Percentiles rank a stretch among this genome's conserved stretches.
Evolutionary conservation across 1,140 invertebrate genomes (phyloP).

Genomic region (Bombus pascuorum): DNA sequence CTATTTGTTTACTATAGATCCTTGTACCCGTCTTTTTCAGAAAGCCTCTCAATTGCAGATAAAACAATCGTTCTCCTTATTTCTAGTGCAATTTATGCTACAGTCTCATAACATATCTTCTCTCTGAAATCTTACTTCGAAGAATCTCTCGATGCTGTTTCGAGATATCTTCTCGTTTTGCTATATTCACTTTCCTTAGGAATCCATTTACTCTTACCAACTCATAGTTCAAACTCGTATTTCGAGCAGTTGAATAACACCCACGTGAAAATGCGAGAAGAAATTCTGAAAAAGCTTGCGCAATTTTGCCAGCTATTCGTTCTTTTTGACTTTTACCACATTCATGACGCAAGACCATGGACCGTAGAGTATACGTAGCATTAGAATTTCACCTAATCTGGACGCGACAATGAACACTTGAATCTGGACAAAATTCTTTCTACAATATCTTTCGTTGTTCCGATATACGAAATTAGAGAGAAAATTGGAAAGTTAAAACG

Average conservation of each 20-base stretch:
- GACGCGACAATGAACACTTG: neutral
- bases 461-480: neutral
- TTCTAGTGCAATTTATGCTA: neutral
- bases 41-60: neutral
- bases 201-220: neutral
- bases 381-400: neutral
- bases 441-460: neutral
- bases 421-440: neutral
- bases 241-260: neutral
- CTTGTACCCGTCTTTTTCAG: too few relatives aligned
- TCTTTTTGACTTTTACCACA: neutral
- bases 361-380: neutral
- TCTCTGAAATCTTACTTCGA: neutral
- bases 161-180: too few relatives aligned
- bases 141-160: neutral
- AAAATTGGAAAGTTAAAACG: constrained; percentile 28
- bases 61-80: neutral
- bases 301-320: neutral
- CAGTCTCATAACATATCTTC: neutral
- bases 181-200: too few relatives aligned
- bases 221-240: neutral
- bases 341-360: neutral
- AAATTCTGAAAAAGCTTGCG: neutral
- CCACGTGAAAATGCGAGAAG: neutral
- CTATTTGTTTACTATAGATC: neutral